A percentile compares a stretch with the other conserved stretches of the same genome.
These are phyloP conservation scores for Heliothis subflexa DNA, from an alignment of 1,140 invertebrate genomes.

Conservation along the genomic window DNA sequence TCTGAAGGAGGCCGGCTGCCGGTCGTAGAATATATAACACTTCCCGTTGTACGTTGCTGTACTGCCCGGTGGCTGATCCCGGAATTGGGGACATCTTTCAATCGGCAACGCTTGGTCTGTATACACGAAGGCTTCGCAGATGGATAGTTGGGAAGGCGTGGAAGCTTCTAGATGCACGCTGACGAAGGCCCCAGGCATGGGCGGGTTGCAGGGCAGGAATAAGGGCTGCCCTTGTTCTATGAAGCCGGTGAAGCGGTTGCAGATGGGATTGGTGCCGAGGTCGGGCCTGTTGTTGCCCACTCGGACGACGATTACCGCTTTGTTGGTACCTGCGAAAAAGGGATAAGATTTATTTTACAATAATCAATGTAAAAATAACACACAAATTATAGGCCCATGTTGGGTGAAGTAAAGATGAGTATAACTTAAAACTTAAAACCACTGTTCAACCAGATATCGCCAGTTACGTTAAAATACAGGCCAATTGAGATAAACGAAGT, in stretches of 20 bases:
- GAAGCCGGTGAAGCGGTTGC: slow-evolving; percentile 95
- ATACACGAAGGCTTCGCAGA: slow-evolving; percentile 98
- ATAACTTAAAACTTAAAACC: too few species aligned
- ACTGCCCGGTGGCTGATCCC: slow-evolving; percentile 96
- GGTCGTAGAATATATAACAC: slow-evolving; percentile 98
- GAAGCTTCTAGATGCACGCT: slow-evolving; percentile 95
- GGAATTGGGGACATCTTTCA: slow-evolving; percentile 96
- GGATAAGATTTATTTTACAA: background rate
- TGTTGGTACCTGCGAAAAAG: slow-evolving; percentile 73
- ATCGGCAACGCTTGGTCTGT: slow-evolving; percentile 97
- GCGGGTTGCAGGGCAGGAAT: slow-evolving; percentile 97
- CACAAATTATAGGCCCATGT: too few species aligned
- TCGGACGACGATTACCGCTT: slow-evolving; percentile 94
- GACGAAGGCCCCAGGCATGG: slow-evolving; percentile 97
- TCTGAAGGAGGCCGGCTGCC: slow-evolving; percentile 93
- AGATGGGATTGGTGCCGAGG: slow-evolving; percentile 96
- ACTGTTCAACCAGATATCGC: too few species aligned
- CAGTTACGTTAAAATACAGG: too few species aligned
- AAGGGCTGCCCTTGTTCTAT: slow-evolving; percentile 96
- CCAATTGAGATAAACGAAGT: too few species aligned
- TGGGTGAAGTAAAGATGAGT: too few species aligned
- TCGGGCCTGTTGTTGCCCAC: slow-evolving; percentile 98
- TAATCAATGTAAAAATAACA: too few species aligned
- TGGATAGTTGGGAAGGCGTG: slow-evolving; percentile 91
- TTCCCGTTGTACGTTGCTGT: slow-evolving; percentile 98